Evolutionary conservation across 2,888 invertebrate genomes (phyloP).

Genomic region (Apoderus coryli): DNA sequence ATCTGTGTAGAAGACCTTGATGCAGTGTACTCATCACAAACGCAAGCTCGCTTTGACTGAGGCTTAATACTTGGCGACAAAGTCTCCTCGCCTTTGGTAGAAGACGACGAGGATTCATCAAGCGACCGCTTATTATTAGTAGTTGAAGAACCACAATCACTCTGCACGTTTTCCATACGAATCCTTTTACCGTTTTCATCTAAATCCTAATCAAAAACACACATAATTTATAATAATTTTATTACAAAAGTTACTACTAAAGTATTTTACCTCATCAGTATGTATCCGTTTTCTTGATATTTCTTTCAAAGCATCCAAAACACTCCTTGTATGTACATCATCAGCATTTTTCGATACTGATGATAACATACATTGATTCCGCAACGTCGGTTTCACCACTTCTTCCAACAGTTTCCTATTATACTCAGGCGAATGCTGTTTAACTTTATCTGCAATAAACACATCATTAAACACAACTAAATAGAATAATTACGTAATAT

Average conservation of each 20-base stretch:
- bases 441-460: conserved; percentile 17
- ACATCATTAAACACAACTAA: too few species aligned
- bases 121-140: conserved; percentile 17
- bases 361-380: conserved; percentile 5
- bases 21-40: conserved; percentile 27
- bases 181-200: conserved; percentile 23
- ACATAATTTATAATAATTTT: conserved; percentile 1
- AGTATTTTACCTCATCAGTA: conserved; percentile 27
- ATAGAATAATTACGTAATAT: too few species aligned
- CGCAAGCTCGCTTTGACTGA: conserved; percentile 24
- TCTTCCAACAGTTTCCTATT: conserved; percentile 21
- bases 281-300: conserved; percentile 42
- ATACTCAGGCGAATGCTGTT: conserved; percentile 20
- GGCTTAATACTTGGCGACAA: conserved; percentile 9
- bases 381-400: conserved; percentile 17
- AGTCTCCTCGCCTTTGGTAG: too few species aligned
- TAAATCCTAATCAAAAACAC: conserved; percentile 19
- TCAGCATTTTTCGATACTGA: conserved; percentile 5
- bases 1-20: conserved; percentile 25
- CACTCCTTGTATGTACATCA: conserved; percentile 35
- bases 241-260: not conserved
- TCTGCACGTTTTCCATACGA: conserved; percentile 19
- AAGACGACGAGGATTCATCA: conserved; percentile 19
- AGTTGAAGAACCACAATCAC: conserved; percentile 15
- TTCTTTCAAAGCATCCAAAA: conserved; percentile 40